A percentile compares a stretch with the other conserved stretches of the same genome.
phyloP scores from a whole-genome alignment of 2,113 vertebrate genomes.

The Chionis minor region DNA sequence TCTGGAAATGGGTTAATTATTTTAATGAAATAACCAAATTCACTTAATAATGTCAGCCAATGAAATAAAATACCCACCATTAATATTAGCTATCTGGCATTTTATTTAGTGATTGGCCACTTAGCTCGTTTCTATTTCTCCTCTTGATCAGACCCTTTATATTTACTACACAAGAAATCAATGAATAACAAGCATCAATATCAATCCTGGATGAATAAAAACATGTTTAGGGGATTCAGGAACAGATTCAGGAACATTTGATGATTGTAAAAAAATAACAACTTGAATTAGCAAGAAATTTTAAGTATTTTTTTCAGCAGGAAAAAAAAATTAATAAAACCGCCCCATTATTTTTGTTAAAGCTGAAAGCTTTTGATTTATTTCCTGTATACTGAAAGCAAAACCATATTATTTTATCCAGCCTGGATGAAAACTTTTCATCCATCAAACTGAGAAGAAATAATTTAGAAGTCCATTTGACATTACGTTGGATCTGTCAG shows the following conservation, averaged over 20 bases:
- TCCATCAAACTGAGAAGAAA: not conserved
- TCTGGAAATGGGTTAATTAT: not conserved
- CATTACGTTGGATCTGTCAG: not conserved
- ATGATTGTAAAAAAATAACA: not conserved
- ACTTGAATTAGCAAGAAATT: not conserved
- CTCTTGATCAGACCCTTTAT: not conserved
- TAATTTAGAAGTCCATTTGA: not conserved
- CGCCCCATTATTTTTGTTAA: not conserved
- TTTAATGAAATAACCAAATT: not conserved
- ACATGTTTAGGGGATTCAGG: not conserved
- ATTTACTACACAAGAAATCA: not conserved
- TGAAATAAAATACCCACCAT: not conserved
- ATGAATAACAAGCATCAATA: not conserved
- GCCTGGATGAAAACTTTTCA: not conserved
- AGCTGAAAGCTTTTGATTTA: not conserved
- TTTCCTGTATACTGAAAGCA: not conserved
- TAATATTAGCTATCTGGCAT: not conserved
- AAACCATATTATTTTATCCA: not conserved
- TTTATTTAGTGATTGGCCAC: not conserved
- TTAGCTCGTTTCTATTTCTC: not conserved
- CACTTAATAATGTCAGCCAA: not conserved
- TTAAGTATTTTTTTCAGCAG: not conserved
- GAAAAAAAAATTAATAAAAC: not conserved
- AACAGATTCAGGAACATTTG: not conserved
- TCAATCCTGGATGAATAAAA: not conserved